Evolutionary conservation across 2,888 invertebrate species (phyloP).

Genomic region (Trissolcus japonicus): DNA sequence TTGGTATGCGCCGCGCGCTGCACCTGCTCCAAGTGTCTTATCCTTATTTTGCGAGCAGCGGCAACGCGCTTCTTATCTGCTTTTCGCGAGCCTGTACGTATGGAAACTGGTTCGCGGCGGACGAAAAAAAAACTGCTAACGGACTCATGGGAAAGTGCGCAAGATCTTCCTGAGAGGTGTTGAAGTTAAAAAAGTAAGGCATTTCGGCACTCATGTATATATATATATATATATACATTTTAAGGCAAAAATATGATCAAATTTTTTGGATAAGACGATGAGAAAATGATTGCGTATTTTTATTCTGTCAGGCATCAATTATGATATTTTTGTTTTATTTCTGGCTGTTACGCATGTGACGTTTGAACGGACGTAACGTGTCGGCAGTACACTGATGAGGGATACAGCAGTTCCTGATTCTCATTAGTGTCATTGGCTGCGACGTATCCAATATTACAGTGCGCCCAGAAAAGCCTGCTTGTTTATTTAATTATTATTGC

Average conservation of each 20-base stretch:
- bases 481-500: slow-evolving; percentile 17
- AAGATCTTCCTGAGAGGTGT: slow-evolving; percentile 10
- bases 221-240: too few relatives aligned
- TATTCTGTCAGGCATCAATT: too few relatives aligned
- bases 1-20: slow-evolving; percentile 48
- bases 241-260: too few relatives aligned
- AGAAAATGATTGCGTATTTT: too few relatives aligned
- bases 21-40: slow-evolving; percentile 56
- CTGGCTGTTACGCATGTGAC: slow-evolving; percentile 9
- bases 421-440: slow-evolving; percentile 49
- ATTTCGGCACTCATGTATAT: too few relatives aligned
- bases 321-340: too few relatives aligned
- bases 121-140: slow-evolving; percentile 38
- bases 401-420: slow-evolving; percentile 55
- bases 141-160: slow-evolving; percentile 5
- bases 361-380: slow-evolving; percentile 52
- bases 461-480: too few relatives aligned
- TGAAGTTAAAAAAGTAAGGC: not conserved
- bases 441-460: not conserved
- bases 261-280: too few relatives aligned
- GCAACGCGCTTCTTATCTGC: slow-evolving; percentile 50
- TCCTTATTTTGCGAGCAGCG: slow-evolving; percentile 64
- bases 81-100: slow-evolving; percentile 59
- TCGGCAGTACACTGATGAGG: slow-evolving; percentile 43
- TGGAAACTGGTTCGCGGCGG: slow-evolving; percentile 65